A percentile compares a stretch with the other conserved stretches of the same genome.
phyloP scores from a whole-genome alignment of 30 jellyfish, hydroid and myxozoan species.

The Phacellophora camtschatica region DNA sequence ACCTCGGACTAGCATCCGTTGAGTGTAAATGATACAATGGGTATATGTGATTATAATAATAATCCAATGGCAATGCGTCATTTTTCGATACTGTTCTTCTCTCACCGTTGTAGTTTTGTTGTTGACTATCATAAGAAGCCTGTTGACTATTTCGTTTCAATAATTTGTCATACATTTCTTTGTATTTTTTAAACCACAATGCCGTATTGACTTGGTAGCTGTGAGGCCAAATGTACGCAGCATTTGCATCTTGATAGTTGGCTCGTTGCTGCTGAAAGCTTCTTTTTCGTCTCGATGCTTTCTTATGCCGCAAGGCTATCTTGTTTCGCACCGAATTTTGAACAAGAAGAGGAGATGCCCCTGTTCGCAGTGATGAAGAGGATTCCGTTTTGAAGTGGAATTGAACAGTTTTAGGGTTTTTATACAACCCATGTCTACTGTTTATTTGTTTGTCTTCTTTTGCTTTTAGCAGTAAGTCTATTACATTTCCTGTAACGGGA shows the following conservation, averaged over 20 bases:
- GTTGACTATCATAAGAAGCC: background rate
- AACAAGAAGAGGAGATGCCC: constrained; percentile 58
- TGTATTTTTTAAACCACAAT: constrained; percentile 35
- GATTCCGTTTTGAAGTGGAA: constrained; percentile 62
- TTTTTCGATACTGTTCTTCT: constrained; percentile 1
- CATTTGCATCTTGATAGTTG: background rate
- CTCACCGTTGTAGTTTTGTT: background rate
- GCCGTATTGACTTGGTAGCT: constrained; percentile 7
- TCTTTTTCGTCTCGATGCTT: background rate
- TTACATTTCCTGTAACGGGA: background rate
- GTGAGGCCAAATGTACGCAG: background rate
- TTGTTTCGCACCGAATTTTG: constrained; percentile 32
- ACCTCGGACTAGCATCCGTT: background rate
- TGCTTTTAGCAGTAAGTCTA: constrained; percentile 30
- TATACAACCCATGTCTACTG: constrained; percentile 60
- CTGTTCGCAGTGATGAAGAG: constrained; percentile 44
- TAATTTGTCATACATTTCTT: constrained; percentile 9
- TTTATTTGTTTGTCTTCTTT: constrained; percentile 11
- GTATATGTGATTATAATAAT: constrained; percentile 24
- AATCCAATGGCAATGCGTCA: no score
- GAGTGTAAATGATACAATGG: constrained; percentile 53
- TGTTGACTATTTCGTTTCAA: background rate
- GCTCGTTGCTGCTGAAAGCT: background rate
- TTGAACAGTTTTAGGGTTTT: constrained; percentile 35
- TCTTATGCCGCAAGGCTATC: background rate